Evolutionary conservation across 2,888 invertebrate species (phyloP).

Genomic region (Ligdia adustata): DNA sequence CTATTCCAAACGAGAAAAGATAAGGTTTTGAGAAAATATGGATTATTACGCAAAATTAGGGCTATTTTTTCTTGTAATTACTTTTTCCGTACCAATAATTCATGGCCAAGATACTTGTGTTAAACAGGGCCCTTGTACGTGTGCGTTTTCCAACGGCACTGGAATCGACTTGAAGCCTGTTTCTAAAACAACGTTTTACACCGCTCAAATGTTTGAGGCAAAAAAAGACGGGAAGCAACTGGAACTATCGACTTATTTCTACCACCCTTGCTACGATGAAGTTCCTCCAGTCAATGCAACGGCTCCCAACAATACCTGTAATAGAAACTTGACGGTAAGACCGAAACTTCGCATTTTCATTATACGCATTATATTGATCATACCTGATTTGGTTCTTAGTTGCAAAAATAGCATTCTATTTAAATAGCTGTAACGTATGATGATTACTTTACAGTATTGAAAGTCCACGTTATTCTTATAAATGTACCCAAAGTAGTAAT

Average conservation of each 20-base stretch:
- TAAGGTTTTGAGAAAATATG: slow-evolving; percentile 36
- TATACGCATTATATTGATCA: no score
- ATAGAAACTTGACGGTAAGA: slow-evolving; percentile 60
- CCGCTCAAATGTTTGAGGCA: slow-evolving; percentile 48
- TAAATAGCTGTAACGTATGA: not conserved
- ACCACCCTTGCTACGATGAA: slow-evolving; percentile 70
- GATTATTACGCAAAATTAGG: slow-evolving; percentile 35
- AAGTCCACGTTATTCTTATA: slow-evolving; percentile 7
- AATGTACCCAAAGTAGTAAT: slow-evolving; percentile 19
- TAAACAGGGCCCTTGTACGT: slow-evolving; percentile 64
- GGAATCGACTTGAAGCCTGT: slow-evolving; percentile 71
- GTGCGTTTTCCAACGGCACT: slow-evolving; percentile 76
- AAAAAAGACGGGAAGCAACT: slow-evolving; percentile 46
- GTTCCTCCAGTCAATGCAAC: slow-evolving; percentile 42
- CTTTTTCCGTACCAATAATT: slow-evolving; percentile 37
- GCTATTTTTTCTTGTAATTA: slow-evolving; percentile 41
- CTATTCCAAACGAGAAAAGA: no score
- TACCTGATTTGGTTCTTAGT: no score
- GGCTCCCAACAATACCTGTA: slow-evolving; percentile 41
- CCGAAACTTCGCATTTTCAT: slow-evolving; percentile 19
- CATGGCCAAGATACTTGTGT: slow-evolving; percentile 60
- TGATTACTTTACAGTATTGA: no score
- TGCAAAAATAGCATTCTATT: not conserved
- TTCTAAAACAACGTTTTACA: slow-evolving; percentile 54
- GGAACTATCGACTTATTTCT: slow-evolving; percentile 63